Evolutionary conservation across 2,888 invertebrate genomes (phyloP), one percentile per base, ranked within the genome.

Genomic region (Synanthedon formicaeformis): DNA sequence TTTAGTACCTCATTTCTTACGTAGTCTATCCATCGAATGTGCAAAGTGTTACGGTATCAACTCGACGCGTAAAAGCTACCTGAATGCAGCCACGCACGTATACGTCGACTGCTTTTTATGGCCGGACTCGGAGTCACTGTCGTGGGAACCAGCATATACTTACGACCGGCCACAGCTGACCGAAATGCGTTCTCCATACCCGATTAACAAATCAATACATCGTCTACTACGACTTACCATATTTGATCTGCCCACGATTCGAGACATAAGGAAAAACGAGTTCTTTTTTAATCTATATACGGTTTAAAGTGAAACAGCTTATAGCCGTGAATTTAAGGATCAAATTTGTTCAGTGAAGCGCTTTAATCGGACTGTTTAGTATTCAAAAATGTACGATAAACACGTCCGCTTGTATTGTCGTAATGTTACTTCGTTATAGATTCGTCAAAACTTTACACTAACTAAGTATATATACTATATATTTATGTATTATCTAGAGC

Each of bases 131-230:
- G 75, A 80, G 79, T 84, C 80, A 81, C 78, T 78, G 83, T 70
- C 85, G 88, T 88, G 83, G 82, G 87, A 88, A 88, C 84, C 79
- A 71, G 82, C 87, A 81, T 83, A 79, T 74, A 82, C 87, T 84
- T 84, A 82, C 76, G 66, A 61, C 69, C 73, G 71, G 73, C 77
- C 73, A 80, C 86, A 84, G 85, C 86, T 86, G 86, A 84, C 86
- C 86, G 81, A 87, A 88, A 85, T 86, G 84, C 86, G 87, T 76
- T 83, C 81, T 83, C 81, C 82, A 78, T 85, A 84, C 78, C 67
- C 79, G 81, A 85, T 84, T 81, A 80, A 85, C 83, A 81, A 86
- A 87, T 87, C 87, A 80, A 86, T 82, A 82, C 80, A 64, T 56
- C 62, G 72, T 73, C 67, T 75, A 77, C 71, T 69, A 72, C 74